Evolutionary conservation across 2,797 vertebrate species (phyloP).

Genomic region (Pagetopsis macropterus): DNA sequence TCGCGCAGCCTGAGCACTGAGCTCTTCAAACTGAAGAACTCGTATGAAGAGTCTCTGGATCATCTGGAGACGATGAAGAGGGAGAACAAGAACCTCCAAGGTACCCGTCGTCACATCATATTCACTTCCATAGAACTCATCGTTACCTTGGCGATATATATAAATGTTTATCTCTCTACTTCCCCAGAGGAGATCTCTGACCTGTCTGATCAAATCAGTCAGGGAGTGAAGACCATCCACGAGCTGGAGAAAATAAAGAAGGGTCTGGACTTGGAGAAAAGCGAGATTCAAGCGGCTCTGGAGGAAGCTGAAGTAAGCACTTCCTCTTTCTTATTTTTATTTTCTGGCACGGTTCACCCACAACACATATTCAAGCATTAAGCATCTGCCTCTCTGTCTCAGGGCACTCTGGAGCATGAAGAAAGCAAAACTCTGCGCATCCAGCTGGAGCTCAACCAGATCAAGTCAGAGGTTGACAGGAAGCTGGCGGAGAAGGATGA

Average conservation of each 20-base stretch:
- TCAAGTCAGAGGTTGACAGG: conserved; percentile 91
- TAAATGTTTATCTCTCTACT: background rate
- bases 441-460: conserved; percentile 92
- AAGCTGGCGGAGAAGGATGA: conserved; percentile 94
- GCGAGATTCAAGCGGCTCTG: conserved; percentile 90
- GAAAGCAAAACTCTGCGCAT: conserved; percentile 94
- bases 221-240: conserved; percentile 90
- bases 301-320: conserved; percentile 91
- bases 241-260: conserved; percentile 96
- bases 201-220: conserved; percentile 90
- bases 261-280: conserved; percentile 89
- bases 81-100: conserved; percentile 96
- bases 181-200: conserved; percentile 92
- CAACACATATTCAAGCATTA: background rate
- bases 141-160: background rate
- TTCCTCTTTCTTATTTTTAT: background rate
- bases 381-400: conserved; percentile 21
- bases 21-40: conserved; percentile 93
- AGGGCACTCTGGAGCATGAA: conserved; percentile 94
- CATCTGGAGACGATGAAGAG: conserved; percentile 91
- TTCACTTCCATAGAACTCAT: too few relatives aligned
- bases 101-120: conserved; percentile 64
- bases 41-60: conserved; percentile 91
- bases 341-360: background rate
- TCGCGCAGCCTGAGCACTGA: conserved; percentile 90